These are phyloP conservation scores for Catharus bicknelli DNA, from an alignment of 2,113 vertebrate species.

Conservation along the genomic window DNA sequence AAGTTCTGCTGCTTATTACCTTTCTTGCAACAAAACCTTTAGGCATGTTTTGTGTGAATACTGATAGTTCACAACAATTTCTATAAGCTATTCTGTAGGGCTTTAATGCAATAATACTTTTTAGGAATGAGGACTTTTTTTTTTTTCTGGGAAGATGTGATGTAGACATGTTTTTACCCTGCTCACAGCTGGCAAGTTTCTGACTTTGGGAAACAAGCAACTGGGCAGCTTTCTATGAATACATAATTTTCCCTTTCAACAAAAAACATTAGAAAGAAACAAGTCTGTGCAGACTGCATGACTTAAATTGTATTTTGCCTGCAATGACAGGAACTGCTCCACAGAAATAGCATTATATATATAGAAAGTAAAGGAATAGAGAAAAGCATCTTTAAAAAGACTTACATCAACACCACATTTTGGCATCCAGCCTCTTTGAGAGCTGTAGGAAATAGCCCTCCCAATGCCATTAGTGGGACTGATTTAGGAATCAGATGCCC, in stretches of 20 bases:
- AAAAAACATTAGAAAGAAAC: background rate
- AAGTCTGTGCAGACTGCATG: background rate
- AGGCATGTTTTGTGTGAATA: background rate
- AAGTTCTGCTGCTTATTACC: background rate
- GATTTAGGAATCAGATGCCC: background rate
- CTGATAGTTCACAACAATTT: background rate
- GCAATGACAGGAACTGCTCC: background rate
- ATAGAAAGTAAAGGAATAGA: background rate
- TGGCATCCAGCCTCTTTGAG: background rate
- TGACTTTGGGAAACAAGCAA: background rate
- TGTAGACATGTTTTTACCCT: background rate
- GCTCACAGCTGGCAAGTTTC: background rate
- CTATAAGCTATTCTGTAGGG: background rate
- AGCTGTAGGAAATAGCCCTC: background rate
- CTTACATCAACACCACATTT: background rate
- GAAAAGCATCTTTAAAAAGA: background rate
- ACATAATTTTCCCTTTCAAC: background rate
- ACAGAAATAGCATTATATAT: background rate
- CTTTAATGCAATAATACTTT: background rate
- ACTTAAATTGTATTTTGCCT: background rate
- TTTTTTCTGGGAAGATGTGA: background rate
- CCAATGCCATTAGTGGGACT: background rate
- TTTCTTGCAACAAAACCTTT: background rate
- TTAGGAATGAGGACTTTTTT: background rate
- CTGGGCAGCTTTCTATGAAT: background rate